Percentiles rank a stretch among this genome's conserved stretches.
Conservation (phyloP, 2,888 invertebrate genomes). For the Anarsia innoxiella region DNA sequence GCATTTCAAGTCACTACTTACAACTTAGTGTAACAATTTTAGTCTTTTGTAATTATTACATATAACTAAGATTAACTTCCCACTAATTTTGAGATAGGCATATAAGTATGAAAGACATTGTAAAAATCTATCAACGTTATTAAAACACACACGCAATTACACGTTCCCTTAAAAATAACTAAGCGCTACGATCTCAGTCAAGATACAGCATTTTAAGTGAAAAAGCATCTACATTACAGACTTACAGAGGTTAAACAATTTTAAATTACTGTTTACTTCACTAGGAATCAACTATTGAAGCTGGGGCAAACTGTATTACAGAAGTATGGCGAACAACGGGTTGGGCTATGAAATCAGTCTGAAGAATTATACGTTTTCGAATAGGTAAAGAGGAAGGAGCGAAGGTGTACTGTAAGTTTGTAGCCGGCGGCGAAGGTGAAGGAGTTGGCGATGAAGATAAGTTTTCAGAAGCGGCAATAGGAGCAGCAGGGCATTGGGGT, state of each 20-base stretch:
- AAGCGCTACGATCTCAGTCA: constrained; percentile 23
- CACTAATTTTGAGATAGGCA: no score
- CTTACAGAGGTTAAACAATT: constrained; percentile 16
- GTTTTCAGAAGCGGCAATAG: constrained; percentile 35
- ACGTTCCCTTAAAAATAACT: neutral
- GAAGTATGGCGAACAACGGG: constrained; percentile 74
- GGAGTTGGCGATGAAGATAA: constrained; percentile 38
- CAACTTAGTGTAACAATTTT: constrained; percentile 48
- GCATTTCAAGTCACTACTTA: constrained; percentile 29
- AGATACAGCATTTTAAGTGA: constrained; percentile 34
- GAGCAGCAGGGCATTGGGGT: constrained; percentile 52
- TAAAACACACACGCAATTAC: neutral
- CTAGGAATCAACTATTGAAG: constrained; percentile 69
- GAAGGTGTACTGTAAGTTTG: constrained; percentile 41
- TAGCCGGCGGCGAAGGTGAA: constrained; percentile 69
- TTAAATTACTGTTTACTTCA: constrained; percentile 16
- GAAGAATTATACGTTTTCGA: constrained; percentile 85
- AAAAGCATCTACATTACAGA: constrained; percentile 27
- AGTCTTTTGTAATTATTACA: constrained; percentile 29
- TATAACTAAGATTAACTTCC: no score
- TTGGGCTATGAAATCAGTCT: constrained; percentile 66
- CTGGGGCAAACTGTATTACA: constrained; percentile 90
- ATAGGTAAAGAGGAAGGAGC: constrained; percentile 79
- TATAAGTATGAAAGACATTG: no score
- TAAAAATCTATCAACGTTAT: no score